Evolutionary conservation across 2,797 vertebrate species (phyloP).

Genomic region (Peromyscus eremicus): DNA sequence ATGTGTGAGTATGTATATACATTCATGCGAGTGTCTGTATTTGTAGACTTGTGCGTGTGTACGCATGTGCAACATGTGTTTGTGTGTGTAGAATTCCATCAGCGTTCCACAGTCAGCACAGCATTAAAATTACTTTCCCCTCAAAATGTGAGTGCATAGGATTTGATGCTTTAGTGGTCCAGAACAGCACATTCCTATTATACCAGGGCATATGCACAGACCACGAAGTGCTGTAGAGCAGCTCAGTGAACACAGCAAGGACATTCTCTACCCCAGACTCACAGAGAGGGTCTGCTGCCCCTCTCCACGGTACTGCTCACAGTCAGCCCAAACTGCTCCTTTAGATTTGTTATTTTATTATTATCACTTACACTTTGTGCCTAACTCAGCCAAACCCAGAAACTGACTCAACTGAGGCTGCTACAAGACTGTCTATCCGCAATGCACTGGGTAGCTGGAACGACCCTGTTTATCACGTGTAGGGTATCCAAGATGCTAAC

Average conservation of each 20-base stretch:
- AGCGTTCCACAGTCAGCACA: neutral
- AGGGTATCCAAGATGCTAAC: neutral
- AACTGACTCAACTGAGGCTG: neutral
- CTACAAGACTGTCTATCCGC: neutral
- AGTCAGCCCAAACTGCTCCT: neutral
- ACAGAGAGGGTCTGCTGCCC: too few species aligned
- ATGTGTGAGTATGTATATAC: neutral
- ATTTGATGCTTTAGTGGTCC: neutral
- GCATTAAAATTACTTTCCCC: neutral
- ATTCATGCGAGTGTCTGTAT: neutral
- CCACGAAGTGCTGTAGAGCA: neutral
- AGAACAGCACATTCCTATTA: neutral
- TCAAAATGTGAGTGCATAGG: neutral
- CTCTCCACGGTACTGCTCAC: fast-evolving
- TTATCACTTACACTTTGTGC: neutral
- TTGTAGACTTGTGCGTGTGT: neutral
- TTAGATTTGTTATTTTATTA: fast-evolving
- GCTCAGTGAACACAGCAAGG: neutral
- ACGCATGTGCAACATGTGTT: neutral
- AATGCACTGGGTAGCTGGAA: fast-evolving
- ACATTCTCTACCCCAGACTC: neutral
- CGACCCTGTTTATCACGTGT: neutral
- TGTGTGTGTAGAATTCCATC: neutral
- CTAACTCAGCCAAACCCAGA: neutral
- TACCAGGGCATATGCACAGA: neutral